These are phyloP conservation scores for Proales similis DNA, from an alignment of 1,140 invertebrate species.

Conservation along the genomic window DNA sequence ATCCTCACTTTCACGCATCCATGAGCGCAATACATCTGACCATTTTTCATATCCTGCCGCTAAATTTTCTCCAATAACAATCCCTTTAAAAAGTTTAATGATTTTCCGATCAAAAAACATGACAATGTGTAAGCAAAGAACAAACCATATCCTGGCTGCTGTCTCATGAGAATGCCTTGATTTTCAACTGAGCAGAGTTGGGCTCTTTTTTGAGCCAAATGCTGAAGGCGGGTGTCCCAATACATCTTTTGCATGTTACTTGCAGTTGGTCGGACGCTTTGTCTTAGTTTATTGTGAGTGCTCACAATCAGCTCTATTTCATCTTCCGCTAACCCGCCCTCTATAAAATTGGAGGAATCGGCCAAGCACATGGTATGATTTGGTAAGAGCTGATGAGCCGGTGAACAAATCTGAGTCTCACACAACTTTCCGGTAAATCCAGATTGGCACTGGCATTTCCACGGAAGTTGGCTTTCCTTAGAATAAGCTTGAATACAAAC, in stretches of 20 bases:
- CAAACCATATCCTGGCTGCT: conserved; percentile 25
- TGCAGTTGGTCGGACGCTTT: conserved; percentile 7
- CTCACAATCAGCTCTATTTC: conserved; percentile 26
- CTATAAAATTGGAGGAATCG: conserved; percentile 11
- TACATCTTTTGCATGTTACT: conserved; percentile 38
- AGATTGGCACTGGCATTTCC: conserved; percentile 16
- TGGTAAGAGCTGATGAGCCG: conserved; percentile 15
- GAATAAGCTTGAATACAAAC: conserved; percentile 4
- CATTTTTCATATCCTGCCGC: conserved; percentile 37
- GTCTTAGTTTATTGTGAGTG: conserved; percentile 24
- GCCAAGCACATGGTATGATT: conserved; percentile 33
- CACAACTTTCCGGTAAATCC: conserved; percentile 27
- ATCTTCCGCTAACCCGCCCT: conserved; percentile 1
- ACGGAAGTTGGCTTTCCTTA: conserved; percentile 1
- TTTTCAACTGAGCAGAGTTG: conserved; percentile 23
- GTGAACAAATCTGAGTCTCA: conserved; percentile 20
- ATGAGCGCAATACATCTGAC: conserved; percentile 20
- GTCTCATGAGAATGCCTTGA: conserved; percentile 22
- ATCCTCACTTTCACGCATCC: conserved; percentile 32
- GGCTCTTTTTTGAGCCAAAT: conserved; percentile 35
- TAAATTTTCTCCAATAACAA: conserved; percentile 37
- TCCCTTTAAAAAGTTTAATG: conserved; percentile 1
- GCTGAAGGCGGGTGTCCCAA: conserved; percentile 26
- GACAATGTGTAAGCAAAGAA: background rate
- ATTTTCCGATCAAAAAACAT: background rate